Evolutionary conservation across 2,113 vertebrate species (phyloP).

Genomic region (Oryzias curvinotus): DNA sequence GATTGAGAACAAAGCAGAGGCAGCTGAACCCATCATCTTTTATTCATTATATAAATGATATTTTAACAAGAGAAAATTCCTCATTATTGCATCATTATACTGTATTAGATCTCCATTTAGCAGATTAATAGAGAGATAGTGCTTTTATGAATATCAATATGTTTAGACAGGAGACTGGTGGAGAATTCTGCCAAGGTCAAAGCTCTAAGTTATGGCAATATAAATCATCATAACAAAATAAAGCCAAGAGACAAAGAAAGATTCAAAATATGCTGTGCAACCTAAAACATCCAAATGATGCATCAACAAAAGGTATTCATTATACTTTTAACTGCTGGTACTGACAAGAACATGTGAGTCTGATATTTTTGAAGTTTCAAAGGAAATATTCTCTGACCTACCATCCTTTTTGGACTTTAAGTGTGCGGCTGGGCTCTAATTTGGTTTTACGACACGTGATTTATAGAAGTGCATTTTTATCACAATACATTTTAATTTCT

Average conservation of each 20-base stretch:
- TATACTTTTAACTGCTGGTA: too few relatives aligned
- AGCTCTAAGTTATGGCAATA: constrained; percentile 70
- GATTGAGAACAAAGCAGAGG: constrained; percentile 75
- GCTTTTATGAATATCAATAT: constrained; percentile 77
- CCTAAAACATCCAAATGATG: too few relatives aligned
- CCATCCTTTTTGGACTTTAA: too few relatives aligned
- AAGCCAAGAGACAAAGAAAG: constrained; percentile 39
- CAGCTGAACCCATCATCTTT: constrained; percentile 76
- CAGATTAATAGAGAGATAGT: constrained; percentile 73
- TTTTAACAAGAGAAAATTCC: constrained; percentile 79
- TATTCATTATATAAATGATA: constrained; percentile 79
- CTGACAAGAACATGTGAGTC: too few relatives aligned
- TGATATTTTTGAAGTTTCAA: too few relatives aligned
- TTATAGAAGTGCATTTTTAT: constrained; percentile 4
- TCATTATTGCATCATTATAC: constrained; percentile 78
- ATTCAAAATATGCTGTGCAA: background rate
- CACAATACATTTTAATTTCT: constrained; percentile 6
- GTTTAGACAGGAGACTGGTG: constrained; percentile 63
- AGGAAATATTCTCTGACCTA: too few relatives aligned
- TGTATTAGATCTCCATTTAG: constrained; percentile 74
- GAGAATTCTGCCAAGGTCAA: constrained; percentile 73
- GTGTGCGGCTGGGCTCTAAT: too few relatives aligned
- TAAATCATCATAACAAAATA: constrained; percentile 32
- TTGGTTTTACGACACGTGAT: background rate
- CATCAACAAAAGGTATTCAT: too few relatives aligned